Evolutionary conservation across 1,140 invertebrate genomes (phyloP), one percentile per base, ranked within the genome.

Genomic region (Calephelis nemesis): DNA sequence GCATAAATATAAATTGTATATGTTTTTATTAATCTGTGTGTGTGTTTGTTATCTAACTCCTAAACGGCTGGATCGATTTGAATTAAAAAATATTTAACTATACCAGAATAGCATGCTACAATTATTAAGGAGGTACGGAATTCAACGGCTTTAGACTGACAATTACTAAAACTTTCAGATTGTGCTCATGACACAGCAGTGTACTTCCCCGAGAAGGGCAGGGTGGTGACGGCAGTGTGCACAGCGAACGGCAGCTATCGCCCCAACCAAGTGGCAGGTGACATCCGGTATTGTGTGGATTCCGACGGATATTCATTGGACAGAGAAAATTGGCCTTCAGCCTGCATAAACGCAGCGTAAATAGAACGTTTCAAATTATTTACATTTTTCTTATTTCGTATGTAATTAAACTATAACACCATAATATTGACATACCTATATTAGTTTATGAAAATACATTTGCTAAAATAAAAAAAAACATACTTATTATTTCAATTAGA

Each of bases 161-260:
- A 49, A 5, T n/a, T 58, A 52, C 64, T 15, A 71, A 70, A 45
- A 47, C 42, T 60, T 66, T 72, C 78, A 94, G 93, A 94, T 78
- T 94, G 93, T 74, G 93, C 93, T 9, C 83, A 92, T 62, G 93
- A 94, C 77, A 80, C 78, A 7, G 74, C 77, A 39, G 76, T 92
- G 52, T 82, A 91, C 68, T 94, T 90, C 80, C 85, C 88, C 13
- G 84, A 83, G 49, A 81, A 75, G 4, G 92, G 91, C 0, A 84
- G 88, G 78, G 74, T 74, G 30, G 86, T 93, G 71, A 79, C 84
- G 0, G 86, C 89, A 68, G 74, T 78, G 9, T 94, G 93, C 72
- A 54, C 70, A 9, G 77, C 82, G 7, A 92, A 92, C 71, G 93
- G 93, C 52, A 94, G 93, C 86, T 94, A 94, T 74, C 73, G 83